These are phyloP conservation scores for Lycaena phlaeas DNA, from an alignment of 2,888 invertebrate species.

Conservation along the genomic window DNA sequence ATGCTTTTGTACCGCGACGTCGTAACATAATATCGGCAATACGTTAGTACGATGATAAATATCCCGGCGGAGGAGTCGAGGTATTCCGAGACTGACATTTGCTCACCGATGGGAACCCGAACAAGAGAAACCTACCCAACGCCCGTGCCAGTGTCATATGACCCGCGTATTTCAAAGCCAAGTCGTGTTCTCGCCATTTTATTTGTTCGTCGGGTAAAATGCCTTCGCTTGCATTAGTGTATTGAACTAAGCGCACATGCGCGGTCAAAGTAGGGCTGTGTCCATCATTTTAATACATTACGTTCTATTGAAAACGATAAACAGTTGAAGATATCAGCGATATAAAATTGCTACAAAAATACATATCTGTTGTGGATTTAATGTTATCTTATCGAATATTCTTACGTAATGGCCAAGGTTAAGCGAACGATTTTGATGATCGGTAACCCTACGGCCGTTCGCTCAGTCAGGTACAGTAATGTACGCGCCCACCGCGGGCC, in stretches of 20 bases:
- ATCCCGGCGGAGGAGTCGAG: slow-evolving; percentile 9
- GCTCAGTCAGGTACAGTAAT: slow-evolving; percentile 9
- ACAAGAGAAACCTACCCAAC: slow-evolving; percentile 23
- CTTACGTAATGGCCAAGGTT: slow-evolving; percentile 2
- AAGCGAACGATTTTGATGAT: neutral
- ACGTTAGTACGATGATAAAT: slow-evolving; percentile 12
- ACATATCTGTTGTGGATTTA: neutral
- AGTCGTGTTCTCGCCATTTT: slow-evolving; percentile 37
- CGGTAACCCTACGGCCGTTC: neutral
- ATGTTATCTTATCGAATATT: neutral
- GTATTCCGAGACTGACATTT: slow-evolving; percentile 15
- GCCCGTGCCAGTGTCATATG: slow-evolving; percentile 33
- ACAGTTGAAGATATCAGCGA: too few relatives aligned
- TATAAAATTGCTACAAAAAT: too few relatives aligned
- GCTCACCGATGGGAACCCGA: slow-evolving; percentile 19
- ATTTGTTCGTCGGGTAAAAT: slow-evolving; percentile 32
- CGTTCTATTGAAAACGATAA: neutral
- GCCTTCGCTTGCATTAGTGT: slow-evolving; percentile 29
- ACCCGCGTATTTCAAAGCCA: slow-evolving; percentile 38
- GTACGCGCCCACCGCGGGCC: slow-evolving; percentile 9
- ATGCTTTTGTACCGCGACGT: too few relatives aligned
- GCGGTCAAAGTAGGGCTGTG: slow-evolving; percentile 15
- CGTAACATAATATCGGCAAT: slow-evolving; percentile 6
- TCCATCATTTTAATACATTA: neutral
- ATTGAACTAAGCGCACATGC: slow-evolving; percentile 28